Evolutionary conservation across 2,888 invertebrate genomes (phyloP).

Genomic region (Papilio demoleus): DNA sequence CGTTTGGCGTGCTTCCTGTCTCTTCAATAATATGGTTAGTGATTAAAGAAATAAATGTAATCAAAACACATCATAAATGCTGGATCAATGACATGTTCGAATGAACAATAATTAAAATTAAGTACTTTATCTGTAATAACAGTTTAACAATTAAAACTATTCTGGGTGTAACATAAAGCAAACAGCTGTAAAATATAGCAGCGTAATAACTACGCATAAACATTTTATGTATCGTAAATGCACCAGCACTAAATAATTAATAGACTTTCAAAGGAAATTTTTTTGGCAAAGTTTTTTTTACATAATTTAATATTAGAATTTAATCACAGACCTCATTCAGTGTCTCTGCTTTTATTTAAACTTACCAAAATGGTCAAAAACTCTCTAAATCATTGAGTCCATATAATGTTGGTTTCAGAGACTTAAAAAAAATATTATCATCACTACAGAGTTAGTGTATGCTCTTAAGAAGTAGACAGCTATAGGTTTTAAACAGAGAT

Average conservation of each 20-base stretch:
- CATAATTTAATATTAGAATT: not conserved
- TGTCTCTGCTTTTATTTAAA: not conserved
- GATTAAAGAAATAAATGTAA: too few relatives aligned
- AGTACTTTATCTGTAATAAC: conserved; percentile 11
- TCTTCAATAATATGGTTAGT: too few relatives aligned
- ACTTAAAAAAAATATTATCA: too few relatives aligned
- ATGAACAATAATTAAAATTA: conserved; percentile 1
- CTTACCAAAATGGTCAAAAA: too few relatives aligned
- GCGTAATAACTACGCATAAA: conserved; percentile 11
- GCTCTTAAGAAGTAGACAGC: too few relatives aligned
- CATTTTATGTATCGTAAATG: conserved; percentile 24
- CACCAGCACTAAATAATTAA: conserved; percentile 19
- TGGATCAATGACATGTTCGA: not conserved
- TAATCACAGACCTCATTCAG: not conserved
- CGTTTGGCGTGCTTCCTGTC: too few relatives aligned
- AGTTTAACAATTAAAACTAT: conserved; percentile 22
- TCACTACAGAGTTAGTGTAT: too few relatives aligned
- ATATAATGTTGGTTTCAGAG: too few relatives aligned
- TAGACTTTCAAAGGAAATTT: conserved; percentile 2
- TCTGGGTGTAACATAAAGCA: conserved; percentile 16
- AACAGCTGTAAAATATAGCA: conserved; percentile 12
- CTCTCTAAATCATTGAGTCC: too few relatives aligned
- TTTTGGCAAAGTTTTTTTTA: not conserved
- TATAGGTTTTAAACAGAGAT: too few relatives aligned
- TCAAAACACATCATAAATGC: not conserved